phyloP scores from a whole-genome alignment of 2,888 invertebrate species.

The Agrochola litura region DNA sequence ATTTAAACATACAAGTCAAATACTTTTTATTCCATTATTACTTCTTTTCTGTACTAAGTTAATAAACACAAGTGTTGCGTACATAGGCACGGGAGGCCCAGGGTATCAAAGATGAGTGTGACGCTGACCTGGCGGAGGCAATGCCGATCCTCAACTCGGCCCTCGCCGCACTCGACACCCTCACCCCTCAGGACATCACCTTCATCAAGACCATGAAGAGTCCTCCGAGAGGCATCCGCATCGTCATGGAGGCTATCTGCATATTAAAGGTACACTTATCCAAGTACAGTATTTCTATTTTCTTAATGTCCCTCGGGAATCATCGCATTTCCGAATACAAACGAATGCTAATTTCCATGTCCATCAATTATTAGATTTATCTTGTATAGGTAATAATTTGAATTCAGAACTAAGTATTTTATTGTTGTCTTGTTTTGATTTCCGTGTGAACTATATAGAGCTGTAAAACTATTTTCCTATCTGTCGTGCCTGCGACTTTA shows the following conservation, averaged over 20 bases:
- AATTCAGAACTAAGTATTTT: too few species aligned
- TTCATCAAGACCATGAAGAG: constrained; percentile 99
- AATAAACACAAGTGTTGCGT: not conserved
- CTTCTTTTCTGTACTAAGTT: not conserved
- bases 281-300: not conserved
- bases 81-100: constrained; percentile 92
- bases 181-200: constrained; percentile 97
- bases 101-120: constrained; percentile 98
- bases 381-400: too few species aligned
- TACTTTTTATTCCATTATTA: not conserved
- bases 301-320: too few species aligned
- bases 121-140: constrained; percentile 97
- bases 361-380: too few species aligned
- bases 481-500: too few species aligned
- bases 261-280: constrained; percentile 93
- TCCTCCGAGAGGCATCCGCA: constrained; percentile 96
- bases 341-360: too few species aligned
- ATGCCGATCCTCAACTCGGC: constrained; percentile 97
- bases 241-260: constrained; percentile 99
- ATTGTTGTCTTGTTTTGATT: too few species aligned
- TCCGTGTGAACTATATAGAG: too few species aligned
- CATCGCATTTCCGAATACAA: too few species aligned
- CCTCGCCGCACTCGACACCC: constrained; percentile 96
- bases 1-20: not conserved
- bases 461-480: too few species aligned